These are phyloP conservation scores for Ectropis grisescens DNA, from an alignment of 1,140 invertebrate species.

Conservation along the genomic window DNA sequence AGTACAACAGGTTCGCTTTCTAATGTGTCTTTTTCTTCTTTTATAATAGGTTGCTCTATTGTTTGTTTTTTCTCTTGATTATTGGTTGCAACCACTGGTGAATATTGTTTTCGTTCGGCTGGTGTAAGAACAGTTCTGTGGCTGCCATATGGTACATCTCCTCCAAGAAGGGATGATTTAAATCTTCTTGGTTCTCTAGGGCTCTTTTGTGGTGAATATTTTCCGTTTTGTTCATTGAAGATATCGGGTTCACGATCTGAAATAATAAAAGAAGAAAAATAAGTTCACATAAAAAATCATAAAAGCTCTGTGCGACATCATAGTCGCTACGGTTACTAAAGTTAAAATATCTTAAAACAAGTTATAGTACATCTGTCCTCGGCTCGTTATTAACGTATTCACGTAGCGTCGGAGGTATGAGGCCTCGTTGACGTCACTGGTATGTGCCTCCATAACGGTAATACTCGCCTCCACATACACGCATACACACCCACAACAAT, in stretches of 20 bases:
- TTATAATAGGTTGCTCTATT: constrained; percentile 53
- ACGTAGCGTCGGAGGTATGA: constrained; percentile 47
- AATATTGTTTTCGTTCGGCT: constrained; percentile 84
- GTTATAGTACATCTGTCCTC: constrained; percentile 16
- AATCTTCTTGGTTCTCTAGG: constrained; percentile 74
- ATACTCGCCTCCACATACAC: constrained; percentile 52
- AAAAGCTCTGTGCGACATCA: too few relatives aligned
- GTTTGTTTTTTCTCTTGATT: constrained; percentile 61
- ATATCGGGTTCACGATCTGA: constrained; percentile 63
- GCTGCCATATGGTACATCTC: constrained; percentile 81
- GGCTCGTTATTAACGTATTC: constrained; percentile 50
- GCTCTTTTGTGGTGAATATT: constrained; percentile 32
- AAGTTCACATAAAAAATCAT: not conserved
- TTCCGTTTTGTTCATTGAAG: constrained; percentile 48
- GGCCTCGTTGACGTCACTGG: constrained; percentile 63
- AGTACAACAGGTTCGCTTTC: constrained; percentile 53
- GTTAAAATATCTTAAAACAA: constrained; percentile 3
- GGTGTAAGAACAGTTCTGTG: constrained; percentile 79
- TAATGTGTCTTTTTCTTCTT: constrained; percentile 56
- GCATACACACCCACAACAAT: constrained; percentile 28
- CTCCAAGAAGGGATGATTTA: constrained; percentile 82
- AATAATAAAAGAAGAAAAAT: constrained; percentile 26
- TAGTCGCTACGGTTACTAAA: too few relatives aligned
- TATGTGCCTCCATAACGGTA: constrained; percentile 67
- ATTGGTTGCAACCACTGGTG: constrained; percentile 69